Evolutionary conservation across 2,797 vertebrate species (phyloP), one percentile per base, ranked within the genome.

Genomic region (Melanotaenia pygmaea): DNA sequence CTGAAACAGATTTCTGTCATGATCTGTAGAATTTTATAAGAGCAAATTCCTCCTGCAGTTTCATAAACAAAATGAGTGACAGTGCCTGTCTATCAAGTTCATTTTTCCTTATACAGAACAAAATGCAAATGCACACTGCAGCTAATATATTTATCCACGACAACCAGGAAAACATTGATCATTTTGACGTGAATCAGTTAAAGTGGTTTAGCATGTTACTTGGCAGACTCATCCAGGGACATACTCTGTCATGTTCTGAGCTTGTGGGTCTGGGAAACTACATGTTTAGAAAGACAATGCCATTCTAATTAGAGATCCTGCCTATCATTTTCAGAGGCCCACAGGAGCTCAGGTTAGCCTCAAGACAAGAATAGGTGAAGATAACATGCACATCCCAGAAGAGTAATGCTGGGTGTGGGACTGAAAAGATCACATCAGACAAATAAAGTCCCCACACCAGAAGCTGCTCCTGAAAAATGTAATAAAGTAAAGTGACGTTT

Each of bases 91-190:
- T 73, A 59, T 79, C 77, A 81, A 84, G 74, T 68, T 84, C n/a
- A 50, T 38, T 80, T 75, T 61, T 59, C 59, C 28, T 82, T 68
- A 72, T 28, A 67, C 9, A 22, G 59, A 83, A 74, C 37, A 64
- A 82, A 83, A 90, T 92, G 90, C 88, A 91, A 91, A 92, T 86
- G 78, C 82, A 67, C 56, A 57, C 38, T 0, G 10, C 50, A 77
- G 79, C 87, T 67, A 72, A 84, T 81, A 89, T 86, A 86, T 90
- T 75, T 51, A 70, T 76, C 72, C 74, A 83, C 79, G 90, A 86
- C 67, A 85, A 61, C 20, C 30, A 24, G 47, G 78, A 76, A 82
- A 87, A 80, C 61, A 80, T 30, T 56, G 34, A 78, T 80, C 75
- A 79, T 86, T 90, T 86, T 68, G 72, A 86, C 85, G 67, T 81